Conservation (phyloP, 1,140 invertebrate species). For the Lamellibrachia luymesi region DNA sequence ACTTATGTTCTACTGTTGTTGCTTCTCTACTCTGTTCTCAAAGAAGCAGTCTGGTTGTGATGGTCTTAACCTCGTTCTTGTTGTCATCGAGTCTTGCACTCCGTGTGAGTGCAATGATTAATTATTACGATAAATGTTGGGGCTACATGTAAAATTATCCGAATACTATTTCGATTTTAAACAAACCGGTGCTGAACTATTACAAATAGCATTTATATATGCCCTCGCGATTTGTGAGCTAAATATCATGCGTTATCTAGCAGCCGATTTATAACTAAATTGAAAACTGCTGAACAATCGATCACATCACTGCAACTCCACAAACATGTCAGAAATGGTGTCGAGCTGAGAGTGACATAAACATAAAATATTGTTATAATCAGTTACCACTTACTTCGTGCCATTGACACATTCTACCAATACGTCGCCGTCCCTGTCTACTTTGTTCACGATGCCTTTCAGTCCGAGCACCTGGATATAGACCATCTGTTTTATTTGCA, state of each 20-base stretch:
- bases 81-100: too few relatives aligned
- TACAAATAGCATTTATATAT: neutral
- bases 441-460: conserved; percentile 7
- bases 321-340: neutral
- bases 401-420: conserved; percentile 1
- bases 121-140: too few relatives aligned
- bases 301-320: neutral
- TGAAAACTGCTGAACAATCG: neutral
- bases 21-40: too few relatives aligned
- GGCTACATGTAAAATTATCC: too few relatives aligned
- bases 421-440: conserved; percentile 3
- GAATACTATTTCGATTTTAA: too few relatives aligned
- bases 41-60: too few relatives aligned
- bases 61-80: too few relatives aligned
- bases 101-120: too few relatives aligned
- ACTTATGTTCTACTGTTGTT: too few relatives aligned
- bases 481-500: too few relatives aligned
- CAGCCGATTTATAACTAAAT: neutral
- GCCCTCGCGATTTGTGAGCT: neutral
- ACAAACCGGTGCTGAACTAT: too few relatives aligned
- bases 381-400: neutral
- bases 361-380: neutral
- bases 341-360: too few relatives aligned
- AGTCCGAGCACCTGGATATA: conserved; percentile 9
- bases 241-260: neutral